These are phyloP conservation scores for Ostrea denselamellosa DNA, from an alignment of 1,140 invertebrate genomes.

Conservation along the genomic window DNA sequence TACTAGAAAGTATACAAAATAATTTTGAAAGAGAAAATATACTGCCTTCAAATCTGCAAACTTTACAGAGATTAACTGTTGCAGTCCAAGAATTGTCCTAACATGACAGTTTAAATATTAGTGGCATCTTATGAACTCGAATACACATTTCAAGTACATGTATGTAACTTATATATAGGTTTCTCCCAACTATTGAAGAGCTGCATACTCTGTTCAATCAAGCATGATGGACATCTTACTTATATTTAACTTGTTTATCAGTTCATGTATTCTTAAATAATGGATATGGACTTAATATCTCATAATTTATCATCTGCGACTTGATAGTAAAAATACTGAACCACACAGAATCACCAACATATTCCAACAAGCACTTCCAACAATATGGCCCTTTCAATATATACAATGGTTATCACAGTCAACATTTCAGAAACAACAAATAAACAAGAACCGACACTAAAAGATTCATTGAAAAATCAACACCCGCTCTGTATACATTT, in stretches of 20 bases:
- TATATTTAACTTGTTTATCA: neutral
- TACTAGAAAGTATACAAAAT: neutral
- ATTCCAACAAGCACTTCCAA: conserved; percentile 23
- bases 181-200: too few relatives aligned
- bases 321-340: conserved; percentile 20
- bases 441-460: neutral
- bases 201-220: too few relatives aligned
- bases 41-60: neutral
- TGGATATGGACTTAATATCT: conserved; percentile 1
- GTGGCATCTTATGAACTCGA: neutral
- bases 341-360: conserved; percentile 25
- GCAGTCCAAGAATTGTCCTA: neutral
- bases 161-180: neutral
- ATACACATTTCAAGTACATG: neutral
- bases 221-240: too few relatives aligned
- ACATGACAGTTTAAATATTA: neutral
- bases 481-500: neutral
- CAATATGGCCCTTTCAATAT: conserved; percentile 34
- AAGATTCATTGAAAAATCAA: conserved; percentile 3
- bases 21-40: neutral
- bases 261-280: neutral
- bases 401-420: conserved; percentile 37
- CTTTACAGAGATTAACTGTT: neutral
- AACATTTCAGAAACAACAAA: conserved; percentile 34
- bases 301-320: neutral